A percentile compares a stretch with the other conserved stretches of the same genome.
Conservation (phyloP, 2,888 invertebrate species). For the Steromphala cineraria region DNA sequence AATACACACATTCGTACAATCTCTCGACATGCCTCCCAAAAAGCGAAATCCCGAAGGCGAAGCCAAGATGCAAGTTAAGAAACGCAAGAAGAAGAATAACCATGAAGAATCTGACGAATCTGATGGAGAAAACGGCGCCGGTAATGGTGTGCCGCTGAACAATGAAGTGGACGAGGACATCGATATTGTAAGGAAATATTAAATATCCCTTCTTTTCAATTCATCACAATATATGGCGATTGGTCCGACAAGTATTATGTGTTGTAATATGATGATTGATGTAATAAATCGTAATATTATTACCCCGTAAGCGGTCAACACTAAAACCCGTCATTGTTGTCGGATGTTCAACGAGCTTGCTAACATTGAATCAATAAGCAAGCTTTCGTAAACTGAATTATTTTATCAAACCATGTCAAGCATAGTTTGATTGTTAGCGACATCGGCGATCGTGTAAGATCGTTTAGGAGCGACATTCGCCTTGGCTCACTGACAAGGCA, state of each 20-base stretch:
- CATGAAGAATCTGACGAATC: conserved; percentile 52
- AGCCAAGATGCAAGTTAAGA: conserved; percentile 49
- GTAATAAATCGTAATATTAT: neutral
- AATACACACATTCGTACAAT: neutral
- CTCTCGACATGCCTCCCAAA: conserved; percentile 51
- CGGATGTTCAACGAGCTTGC: neutral
- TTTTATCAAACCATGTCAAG: neutral
- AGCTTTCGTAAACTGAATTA: neutral
- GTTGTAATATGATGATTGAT: neutral
- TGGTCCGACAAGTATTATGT: neutral
- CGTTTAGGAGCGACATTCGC: neutral
- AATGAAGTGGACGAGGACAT: neutral
- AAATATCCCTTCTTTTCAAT: neutral
- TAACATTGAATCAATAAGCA: neutral
- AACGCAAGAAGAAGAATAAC: conserved; percentile 60
- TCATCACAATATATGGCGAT: neutral
- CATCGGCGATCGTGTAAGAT: neutral
- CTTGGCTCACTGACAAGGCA: too few species aligned
- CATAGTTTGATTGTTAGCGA: neutral
- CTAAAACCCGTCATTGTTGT: neutral
- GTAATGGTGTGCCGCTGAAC: neutral
- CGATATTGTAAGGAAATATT: conserved; percentile 3
- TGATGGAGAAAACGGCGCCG: conserved; percentile 24
- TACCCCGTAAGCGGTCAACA: neutral
- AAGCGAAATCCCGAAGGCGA: conserved; percentile 57